Base-by-base conservation (phyloP, 2,113 vertebrate genomes). In the Stegastes partitus region DNA sequence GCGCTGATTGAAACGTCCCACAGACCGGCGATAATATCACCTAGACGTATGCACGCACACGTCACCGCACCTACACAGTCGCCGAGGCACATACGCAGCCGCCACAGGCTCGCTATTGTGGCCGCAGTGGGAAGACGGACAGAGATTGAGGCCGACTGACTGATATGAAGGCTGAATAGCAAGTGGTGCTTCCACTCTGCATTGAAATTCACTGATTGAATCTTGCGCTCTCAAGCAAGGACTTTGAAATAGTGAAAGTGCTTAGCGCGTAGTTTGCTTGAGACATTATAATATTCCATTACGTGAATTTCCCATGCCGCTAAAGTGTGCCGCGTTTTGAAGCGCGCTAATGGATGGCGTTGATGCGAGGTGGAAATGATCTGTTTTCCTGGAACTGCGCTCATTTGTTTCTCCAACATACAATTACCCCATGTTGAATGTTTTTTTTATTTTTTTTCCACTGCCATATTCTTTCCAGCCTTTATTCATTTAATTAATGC, bases 81-180 rank as follows among this genome's bases (percentile, higher is more conserved):
- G 11, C 39, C 47, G 23, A 51, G 59, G 31, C 76, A 44, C 42
- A 66, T 16, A 57, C 50, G 45, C 39, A 63, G 49, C 64, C 80
- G 54, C 69, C 12, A 59, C 10, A 72, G 78, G 68, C 72, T 77
- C 75, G 55, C 67, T 71, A 72, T 87, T 92, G 89, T 89, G 63
- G 16, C 61, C 62, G 49, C 62, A 77, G 71, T 57, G 76, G 73
- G 68, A 85, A 74, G 19, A 79, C 70, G 79, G 63, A 72, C 50
- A 50, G 79, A 84, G 83, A 84, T 81, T 26, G 74, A 74, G 73
- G 73, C 67, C 54, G 84, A 82, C 76, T 85, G 87, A 90, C 82
- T 90, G 85, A 88, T 91, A 83, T 84, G 54, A 84, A 83, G 82
- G 57, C 79, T 81, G 90, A 90, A 91, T 89, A 81, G 66, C 59